These are phyloP conservation scores for Coenonympha arcania DNA, from an alignment of 2,888 invertebrate genomes.

Conservation along the genomic window DNA sequence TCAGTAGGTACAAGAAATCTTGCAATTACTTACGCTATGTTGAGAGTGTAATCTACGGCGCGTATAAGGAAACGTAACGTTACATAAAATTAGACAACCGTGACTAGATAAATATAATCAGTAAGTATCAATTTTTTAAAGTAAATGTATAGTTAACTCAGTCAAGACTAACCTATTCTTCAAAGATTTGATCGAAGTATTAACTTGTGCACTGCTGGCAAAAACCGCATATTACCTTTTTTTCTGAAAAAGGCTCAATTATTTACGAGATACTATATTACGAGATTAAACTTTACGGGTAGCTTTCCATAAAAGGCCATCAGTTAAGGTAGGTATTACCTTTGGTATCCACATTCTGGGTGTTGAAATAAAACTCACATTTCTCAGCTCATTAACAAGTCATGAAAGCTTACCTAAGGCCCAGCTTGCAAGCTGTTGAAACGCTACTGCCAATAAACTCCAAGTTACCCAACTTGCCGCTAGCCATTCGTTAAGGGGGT, in stretches of 20 bases:
- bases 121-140: no score
- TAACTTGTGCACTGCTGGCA: no score
- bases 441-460: background rate
- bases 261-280: no score
- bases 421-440: background rate
- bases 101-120: background rate
- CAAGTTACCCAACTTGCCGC: slow-evolving; percentile 1
- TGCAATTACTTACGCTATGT: background rate
- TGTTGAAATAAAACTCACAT: background rate
- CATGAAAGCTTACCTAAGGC: background rate
- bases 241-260: no score
- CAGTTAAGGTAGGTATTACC: background rate
- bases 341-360: no score
- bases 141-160: no score
- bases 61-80: background rate
- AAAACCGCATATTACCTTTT: no score
- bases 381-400: slow-evolving; percentile 1
- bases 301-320: background rate
- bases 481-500: background rate
- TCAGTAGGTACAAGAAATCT: background rate
- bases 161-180: no score
- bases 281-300: no score
- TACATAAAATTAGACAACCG: background rate
- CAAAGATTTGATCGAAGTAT: no score
- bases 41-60: background rate